A percentile compares a stretch with the other conserved stretches of the same genome.
Conservation (phyloP, 2,113 vertebrate genomes). For the Chascanopsetta lugubris region DNA sequence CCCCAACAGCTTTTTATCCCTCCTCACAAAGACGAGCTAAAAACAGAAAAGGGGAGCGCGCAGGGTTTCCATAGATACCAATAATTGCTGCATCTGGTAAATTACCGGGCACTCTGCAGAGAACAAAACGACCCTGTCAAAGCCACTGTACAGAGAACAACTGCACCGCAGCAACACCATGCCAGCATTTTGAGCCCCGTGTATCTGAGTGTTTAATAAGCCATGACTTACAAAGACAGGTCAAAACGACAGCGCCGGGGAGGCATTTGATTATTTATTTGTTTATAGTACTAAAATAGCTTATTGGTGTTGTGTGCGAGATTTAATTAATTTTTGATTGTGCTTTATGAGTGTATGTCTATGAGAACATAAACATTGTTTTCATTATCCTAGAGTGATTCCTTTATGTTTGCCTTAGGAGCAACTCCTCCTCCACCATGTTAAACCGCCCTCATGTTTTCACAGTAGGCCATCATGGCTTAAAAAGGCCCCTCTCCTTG, state of each 20-base stretch:
- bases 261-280: too few species aligned
- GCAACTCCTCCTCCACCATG: too few species aligned
- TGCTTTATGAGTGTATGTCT: too few species aligned
- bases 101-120: conserved; percentile 76
- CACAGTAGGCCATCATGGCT: too few species aligned
- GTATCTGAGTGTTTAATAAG: neutral
- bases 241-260: neutral
- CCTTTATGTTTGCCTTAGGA: too few species aligned
- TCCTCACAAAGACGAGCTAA: conserved; percentile 70
- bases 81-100: conserved; percentile 83
- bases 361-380: too few species aligned
- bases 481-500: conserved; percentile 20
- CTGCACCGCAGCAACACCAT: conserved; percentile 8
- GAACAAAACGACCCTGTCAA: conserved; percentile 67
- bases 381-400: too few species aligned
- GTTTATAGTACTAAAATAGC: too few species aligned
- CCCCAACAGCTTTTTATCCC: conserved; percentile 49
- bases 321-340: too few species aligned
- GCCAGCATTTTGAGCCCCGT: neutral
- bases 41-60: conserved; percentile 68
- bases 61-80: conserved; percentile 83
- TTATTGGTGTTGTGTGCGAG: too few species aligned
- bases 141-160: conserved; percentile 59
- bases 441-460: too few species aligned
- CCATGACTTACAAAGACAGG: neutral